phyloP scores from a whole-genome alignment of 2,797 vertebrate species.

The Emydoidea blandingii region DNA sequence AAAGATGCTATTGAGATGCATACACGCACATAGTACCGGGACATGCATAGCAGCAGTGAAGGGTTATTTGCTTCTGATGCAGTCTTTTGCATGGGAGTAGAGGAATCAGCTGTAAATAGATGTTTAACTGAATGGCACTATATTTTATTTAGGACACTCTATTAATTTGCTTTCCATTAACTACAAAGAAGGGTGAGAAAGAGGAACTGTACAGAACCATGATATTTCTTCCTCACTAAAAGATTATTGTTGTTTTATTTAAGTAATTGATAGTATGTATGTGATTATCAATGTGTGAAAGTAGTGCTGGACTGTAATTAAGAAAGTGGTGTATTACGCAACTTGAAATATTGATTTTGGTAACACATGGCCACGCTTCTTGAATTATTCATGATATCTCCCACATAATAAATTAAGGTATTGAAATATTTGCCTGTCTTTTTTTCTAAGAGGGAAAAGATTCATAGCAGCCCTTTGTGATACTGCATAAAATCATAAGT shows the following conservation, averaged over 20 bases:
- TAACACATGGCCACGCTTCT: not conserved
- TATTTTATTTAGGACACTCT: not conserved
- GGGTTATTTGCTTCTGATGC: not conserved
- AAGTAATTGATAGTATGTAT: not conserved
- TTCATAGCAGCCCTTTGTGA: conserved; percentile 18
- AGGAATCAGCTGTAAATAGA: not conserved
- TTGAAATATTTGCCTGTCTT: not conserved
- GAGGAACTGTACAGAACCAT: not conserved
- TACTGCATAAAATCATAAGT: not conserved
- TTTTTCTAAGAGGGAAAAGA: not conserved
- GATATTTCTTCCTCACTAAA: not conserved
- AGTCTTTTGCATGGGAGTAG: not conserved
- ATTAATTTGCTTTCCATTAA: not conserved
- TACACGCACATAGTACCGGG: not conserved
- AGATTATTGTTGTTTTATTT: not conserved
- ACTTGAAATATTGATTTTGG: not conserved
- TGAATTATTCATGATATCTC: not conserved
- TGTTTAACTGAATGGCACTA: not conserved
- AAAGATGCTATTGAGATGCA: not conserved
- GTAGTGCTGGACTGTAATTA: not conserved
- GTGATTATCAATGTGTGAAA: not conserved
- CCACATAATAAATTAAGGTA: not conserved
- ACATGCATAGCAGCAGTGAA: not conserved
- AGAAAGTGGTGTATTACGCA: not conserved
- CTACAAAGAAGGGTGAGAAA: not conserved